Evolutionary conservation across 2,797 vertebrate species (phyloP).

Genomic region (Periophthalmus magnuspinnatus): DNA sequence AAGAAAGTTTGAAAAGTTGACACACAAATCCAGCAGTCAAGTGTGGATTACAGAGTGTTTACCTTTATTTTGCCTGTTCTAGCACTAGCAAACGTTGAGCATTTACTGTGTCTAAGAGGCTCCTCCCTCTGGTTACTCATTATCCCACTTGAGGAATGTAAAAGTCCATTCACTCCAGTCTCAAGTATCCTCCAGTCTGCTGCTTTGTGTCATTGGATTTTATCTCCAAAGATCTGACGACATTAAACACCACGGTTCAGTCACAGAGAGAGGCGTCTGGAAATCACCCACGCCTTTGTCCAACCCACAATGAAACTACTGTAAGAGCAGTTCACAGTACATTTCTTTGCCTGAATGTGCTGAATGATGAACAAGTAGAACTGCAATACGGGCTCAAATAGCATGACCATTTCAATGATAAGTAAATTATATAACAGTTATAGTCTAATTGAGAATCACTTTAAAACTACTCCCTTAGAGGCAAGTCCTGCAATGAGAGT

Average conservation of each 20-base stretch:
- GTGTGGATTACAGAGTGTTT: constrained; percentile 8
- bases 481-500: background rate
- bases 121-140: constrained; percentile 52
- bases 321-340: background rate
- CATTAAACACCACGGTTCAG: constrained; percentile 7
- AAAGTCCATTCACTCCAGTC: constrained; percentile 15
- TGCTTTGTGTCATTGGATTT: constrained; percentile 21
- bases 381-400: background rate
- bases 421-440: too few species aligned
- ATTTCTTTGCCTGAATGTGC: too few species aligned
- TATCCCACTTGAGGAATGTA: constrained; percentile 50
- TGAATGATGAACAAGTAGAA: background rate
- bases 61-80: background rate
- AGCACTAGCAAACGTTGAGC: constrained; percentile 9
- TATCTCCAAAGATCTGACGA: constrained; percentile 28
- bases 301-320: constrained; percentile 14
- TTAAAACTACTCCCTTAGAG: background rate
- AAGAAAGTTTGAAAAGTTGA: background rate
- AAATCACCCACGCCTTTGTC: constrained; percentile 1
- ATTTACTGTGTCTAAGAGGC: constrained; percentile 21
- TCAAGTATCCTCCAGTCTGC: constrained; percentile 5
- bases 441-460: background rate
- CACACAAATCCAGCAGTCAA: constrained; percentile 4
- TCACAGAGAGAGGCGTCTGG: constrained; percentile 7
- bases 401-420: too few species aligned